Evolutionary conservation across 2,888 invertebrate genomes (phyloP).

Genomic region (Peribatodes rhomboidaria): DNA sequence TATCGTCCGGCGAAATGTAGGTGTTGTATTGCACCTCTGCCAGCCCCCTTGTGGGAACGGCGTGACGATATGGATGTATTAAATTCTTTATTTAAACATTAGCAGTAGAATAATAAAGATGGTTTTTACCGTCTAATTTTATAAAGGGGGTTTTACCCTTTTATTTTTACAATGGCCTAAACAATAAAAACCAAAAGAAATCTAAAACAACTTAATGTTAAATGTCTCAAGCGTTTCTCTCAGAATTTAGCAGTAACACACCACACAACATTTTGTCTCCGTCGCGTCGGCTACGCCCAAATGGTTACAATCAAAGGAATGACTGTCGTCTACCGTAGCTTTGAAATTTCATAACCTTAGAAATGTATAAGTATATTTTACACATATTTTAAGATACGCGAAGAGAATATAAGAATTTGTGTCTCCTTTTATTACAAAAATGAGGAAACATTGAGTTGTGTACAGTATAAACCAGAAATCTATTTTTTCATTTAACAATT

Average conservation of each 20-base stretch:
- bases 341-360: slow-evolving; percentile 30
- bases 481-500: too few species aligned
- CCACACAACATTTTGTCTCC: slow-evolving; percentile 24
- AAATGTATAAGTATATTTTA: slow-evolving; percentile 12
- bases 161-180: not conserved
- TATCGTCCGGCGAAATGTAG: too few species aligned
- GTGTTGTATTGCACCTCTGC: too few species aligned
- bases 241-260: slow-evolving; percentile 7
- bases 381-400: slow-evolving; percentile 14
- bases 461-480: too few species aligned
- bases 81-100: too few species aligned
- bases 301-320: slow-evolving; percentile 28
- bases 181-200: not conserved
- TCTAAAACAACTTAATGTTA: not conserved
- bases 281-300: slow-evolving; percentile 9
- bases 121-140: too few species aligned
- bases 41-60: too few species aligned
- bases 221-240: slow-evolving; percentile 6
- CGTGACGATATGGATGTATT: too few species aligned
- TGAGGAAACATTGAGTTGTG: too few species aligned
- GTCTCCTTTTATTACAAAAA: slow-evolving; percentile 4
- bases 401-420: slow-evolving; percentile 9
- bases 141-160: too few species aligned
- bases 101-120: too few species aligned
- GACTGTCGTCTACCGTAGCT: slow-evolving; percentile 21